A percentile compares a stretch with the other conserved stretches of the same genome.
These are phyloP conservation scores for Pygmarrhopalites habei DNA, from an alignment of 1,140 invertebrate species.

Conservation along the genomic window DNA sequence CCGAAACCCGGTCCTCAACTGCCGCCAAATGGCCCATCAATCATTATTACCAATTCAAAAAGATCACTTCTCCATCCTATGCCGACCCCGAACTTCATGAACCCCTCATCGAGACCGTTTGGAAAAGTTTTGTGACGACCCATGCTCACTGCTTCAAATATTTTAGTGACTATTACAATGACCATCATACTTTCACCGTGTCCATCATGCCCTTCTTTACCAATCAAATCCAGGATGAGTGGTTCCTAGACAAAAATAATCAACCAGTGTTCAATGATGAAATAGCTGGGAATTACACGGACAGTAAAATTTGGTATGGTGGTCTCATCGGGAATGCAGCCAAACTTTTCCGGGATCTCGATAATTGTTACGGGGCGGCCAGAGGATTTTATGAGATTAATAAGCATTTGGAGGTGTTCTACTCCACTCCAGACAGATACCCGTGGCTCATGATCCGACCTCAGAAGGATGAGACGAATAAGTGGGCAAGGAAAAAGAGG, in stretches of 20 bases:
- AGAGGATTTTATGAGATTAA: background rate
- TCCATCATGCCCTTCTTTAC: conserved; percentile 27
- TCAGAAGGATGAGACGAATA: conserved; percentile 6
- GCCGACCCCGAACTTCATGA: conserved; percentile 11
- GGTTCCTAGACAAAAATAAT: background rate
- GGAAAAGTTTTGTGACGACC: conserved; percentile 28
- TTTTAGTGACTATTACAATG: conserved; percentile 31
- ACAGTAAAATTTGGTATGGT: conserved; percentile 1
- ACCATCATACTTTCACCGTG: conserved; percentile 32
- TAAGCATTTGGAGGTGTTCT: too few relatives aligned
- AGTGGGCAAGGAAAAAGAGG: conserved; percentile 5
- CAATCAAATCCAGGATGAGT: conserved; percentile 33
- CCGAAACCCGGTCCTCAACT: too few relatives aligned
- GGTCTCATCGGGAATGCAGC: background rate
- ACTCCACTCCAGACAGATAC: background rate
- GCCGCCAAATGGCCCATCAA: too few relatives aligned
- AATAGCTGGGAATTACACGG: background rate
- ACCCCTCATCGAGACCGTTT: conserved; percentile 28
- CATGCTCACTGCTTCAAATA: conserved; percentile 25
- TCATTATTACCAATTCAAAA: too few relatives aligned
- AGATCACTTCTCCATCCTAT: too few relatives aligned
- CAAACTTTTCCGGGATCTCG: background rate
- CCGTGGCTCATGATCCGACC: conserved; percentile 25
- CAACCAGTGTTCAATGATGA: background rate
- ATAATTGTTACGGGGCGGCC: conserved; percentile 2